Conservation (phyloP, 2,113 vertebrate genomes). For the Mixornis gularis region DNA sequence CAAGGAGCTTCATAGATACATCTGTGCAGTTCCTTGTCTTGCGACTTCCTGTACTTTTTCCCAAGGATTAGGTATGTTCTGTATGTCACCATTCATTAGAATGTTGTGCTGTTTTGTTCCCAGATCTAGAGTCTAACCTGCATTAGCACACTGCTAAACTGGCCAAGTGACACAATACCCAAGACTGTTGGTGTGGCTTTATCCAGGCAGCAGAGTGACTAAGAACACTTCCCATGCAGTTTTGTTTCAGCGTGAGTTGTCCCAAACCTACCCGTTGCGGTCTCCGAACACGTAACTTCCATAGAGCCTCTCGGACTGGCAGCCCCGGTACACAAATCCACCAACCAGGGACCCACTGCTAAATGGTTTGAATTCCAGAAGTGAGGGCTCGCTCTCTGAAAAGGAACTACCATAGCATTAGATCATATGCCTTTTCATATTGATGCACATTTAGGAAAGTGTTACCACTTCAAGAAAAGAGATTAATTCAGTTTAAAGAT, state of each 20-base stretch:
- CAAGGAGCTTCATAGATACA: neutral
- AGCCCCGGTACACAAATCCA: constrained; percentile 95
- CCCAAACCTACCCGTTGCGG: constrained; percentile 84
- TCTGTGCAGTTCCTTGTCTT: neutral
- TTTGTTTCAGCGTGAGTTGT: neutral
- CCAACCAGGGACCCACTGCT: constrained; percentile 87
- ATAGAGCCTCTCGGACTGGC: constrained; percentile 93
- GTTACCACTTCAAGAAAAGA: neutral
- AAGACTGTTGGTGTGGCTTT: neutral
- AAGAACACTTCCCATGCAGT: neutral
- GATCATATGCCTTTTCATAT: constrained; percentile 29
- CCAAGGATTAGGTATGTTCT: neutral
- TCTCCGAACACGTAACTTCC: constrained; percentile 95
- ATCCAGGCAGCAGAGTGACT: neutral
- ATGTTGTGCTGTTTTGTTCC: neutral
- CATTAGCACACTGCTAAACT: neutral
- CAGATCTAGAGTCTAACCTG: neutral
- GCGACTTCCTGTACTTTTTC: neutral
- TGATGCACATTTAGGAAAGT: neutral
- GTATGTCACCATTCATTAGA: neutral
- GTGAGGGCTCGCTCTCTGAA: constrained; percentile 91
- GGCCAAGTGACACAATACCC: neutral
- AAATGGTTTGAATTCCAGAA: constrained; percentile 89
- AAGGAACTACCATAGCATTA: constrained; percentile 67
- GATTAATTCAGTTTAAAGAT: neutral